Conservation (phyloP, 2,797 vertebrate species). For the Peromyscus melanophrys region DNA sequence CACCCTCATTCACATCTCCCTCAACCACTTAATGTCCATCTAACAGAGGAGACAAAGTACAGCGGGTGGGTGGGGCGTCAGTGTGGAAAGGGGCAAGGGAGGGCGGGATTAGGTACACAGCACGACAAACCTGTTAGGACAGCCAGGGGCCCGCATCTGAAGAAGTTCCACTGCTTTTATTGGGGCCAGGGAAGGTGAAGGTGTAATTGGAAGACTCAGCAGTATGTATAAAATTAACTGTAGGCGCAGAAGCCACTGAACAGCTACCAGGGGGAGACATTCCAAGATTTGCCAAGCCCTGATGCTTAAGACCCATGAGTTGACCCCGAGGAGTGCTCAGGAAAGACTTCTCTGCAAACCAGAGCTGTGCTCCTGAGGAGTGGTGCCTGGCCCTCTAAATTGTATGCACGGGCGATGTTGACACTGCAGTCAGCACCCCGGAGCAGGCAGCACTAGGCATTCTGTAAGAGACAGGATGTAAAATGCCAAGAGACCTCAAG, state of each 20-base stretch:
- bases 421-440: not conserved
- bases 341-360: not conserved
- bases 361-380: not conserved
- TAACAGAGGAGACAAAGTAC: conserved; percentile 86
- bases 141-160: not conserved
- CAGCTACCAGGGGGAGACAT: not conserved
- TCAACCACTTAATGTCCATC: conserved; percentile 89
- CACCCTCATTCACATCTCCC: conserved; percentile 88
- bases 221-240: not conserved
- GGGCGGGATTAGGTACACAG: conserved; percentile 69
- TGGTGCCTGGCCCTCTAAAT: not conserved
- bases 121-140: conserved; percentile 71
- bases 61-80: conserved; percentile 73
- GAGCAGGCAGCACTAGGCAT: not conserved
- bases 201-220: not conserved
- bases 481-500: conserved; percentile 10
- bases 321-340: not conserved
- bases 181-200: not conserved
- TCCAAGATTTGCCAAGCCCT: not conserved
- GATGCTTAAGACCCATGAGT: not conserved
- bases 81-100: not conserved
- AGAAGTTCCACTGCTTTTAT: not conserved
- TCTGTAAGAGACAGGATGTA: not conserved
- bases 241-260: not conserved
- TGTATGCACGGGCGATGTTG: not conserved